A percentile compares a stretch with the other conserved stretches of the same genome.
Conservation (phyloP, 2,797 vertebrate species). For the Chaetodon trifasciatus region DNA sequence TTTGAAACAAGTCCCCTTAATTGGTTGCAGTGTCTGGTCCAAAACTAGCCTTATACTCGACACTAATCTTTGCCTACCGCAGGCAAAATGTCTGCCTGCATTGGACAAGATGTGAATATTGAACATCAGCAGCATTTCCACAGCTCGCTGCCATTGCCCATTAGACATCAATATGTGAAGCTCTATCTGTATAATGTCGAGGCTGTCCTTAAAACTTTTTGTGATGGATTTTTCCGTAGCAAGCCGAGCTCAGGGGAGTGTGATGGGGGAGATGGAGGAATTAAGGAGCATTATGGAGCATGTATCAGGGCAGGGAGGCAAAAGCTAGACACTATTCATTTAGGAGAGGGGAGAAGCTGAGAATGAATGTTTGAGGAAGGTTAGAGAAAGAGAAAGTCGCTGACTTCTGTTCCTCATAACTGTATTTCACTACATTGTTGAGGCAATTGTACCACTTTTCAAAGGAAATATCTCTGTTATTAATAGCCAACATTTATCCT, state of each 20-base stretch:
- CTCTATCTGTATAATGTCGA: slow-evolving; percentile 54
- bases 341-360: slow-evolving; percentile 11
- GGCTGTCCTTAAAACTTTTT: slow-evolving; percentile 67
- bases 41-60: slow-evolving; percentile 45
- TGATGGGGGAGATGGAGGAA: slow-evolving; percentile 17
- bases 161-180: slow-evolving; percentile 66
- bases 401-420: slow-evolving; percentile 4
- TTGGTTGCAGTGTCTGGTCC: slow-evolving; percentile 53
- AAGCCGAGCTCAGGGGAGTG: slow-evolving; percentile 35
- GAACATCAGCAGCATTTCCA: slow-evolving; percentile 68
- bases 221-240: slow-evolving; percentile 63
- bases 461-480: slow-evolving; percentile 18
- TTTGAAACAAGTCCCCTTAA: slow-evolving; percentile 54
- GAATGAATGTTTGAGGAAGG: slow-evolving; percentile 13
- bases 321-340: slow-evolving; percentile 27
- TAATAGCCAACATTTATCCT: background rate
- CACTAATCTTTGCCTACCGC: slow-evolving; percentile 62
- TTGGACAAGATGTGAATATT: slow-evolving; percentile 66
- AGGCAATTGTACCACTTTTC: slow-evolving; percentile 11
- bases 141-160: slow-evolving; percentile 60
- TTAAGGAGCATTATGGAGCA: slow-evolving; percentile 28
- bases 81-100: slow-evolving; percentile 62
- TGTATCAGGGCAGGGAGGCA: slow-evolving; percentile 33
- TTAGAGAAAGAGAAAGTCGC: slow-evolving; percentile 23
- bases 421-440: background rate